A percentile compares a stretch with the other conserved stretches of the same genome.
Evolutionary conservation across 2,888 invertebrate species (phyloP).

Genomic region (Aspidiotus rigidus): DNA sequence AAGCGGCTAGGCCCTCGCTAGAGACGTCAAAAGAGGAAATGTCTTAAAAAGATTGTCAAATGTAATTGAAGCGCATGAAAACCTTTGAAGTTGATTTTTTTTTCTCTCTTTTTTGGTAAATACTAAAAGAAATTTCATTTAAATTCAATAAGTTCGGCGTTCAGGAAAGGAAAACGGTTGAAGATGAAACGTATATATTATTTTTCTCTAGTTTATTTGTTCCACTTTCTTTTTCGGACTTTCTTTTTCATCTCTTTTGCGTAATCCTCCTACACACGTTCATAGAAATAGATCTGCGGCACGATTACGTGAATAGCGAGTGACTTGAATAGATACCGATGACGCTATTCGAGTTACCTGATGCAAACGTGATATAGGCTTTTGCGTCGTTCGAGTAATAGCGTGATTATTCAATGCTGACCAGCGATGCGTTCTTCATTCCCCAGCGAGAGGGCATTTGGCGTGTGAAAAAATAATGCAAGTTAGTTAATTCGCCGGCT

Average conservation of each 20-base stretch:
- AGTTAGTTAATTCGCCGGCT: too few species aligned
- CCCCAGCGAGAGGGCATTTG: too few species aligned
- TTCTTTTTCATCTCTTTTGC: not conserved
- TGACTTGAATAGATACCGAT: too few species aligned
- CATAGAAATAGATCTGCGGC: too few species aligned
- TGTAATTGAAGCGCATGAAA: slow-evolving; percentile 28
- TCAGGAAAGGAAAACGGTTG: not conserved
- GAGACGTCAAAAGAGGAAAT: slow-evolving; percentile 30
- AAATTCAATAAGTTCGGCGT: slow-evolving; percentile 28
- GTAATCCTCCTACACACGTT: too few species aligned
- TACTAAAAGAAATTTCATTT: slow-evolving; percentile 30
- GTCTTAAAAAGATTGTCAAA: slow-evolving; percentile 32
- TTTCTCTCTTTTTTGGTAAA: slow-evolving; percentile 17
- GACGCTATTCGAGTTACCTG: too few species aligned
- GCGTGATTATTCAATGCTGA: too few species aligned
- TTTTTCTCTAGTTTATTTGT: not conserved
- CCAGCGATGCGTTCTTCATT: too few species aligned
- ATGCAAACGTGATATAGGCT: too few species aligned
- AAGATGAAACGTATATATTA: slow-evolving; percentile 3
- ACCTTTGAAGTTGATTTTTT: slow-evolving; percentile 16
- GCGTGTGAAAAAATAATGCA: too few species aligned
- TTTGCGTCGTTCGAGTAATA: too few species aligned
- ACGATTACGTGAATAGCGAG: too few species aligned
- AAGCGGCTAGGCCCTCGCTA: not conserved
- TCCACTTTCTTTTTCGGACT: not conserved